Evolutionary conservation across 2,113 vertebrate genomes (phyloP).

Genomic region (Cyprinodon brontotheroides): DNA sequence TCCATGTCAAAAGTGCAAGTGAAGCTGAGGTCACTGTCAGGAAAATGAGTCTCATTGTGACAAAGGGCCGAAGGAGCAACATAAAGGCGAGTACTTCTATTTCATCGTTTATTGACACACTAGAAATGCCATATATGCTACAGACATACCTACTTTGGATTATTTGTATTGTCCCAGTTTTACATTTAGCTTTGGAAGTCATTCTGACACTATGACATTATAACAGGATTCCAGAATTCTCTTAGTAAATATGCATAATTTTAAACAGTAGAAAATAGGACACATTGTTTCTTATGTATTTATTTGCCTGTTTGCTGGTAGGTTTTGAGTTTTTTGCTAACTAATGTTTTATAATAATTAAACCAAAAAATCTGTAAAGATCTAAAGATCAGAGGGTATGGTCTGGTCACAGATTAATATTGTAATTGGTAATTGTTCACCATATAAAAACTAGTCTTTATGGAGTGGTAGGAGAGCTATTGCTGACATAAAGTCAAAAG

Average conservation of each 20-base stretch:
- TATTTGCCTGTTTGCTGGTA: too few species aligned
- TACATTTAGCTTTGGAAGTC: neutral
- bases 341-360: too few species aligned
- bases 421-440: too few species aligned
- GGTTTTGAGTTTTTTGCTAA: too few species aligned
- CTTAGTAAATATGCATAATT: neutral
- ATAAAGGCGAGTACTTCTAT: constrained; percentile 33
- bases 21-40: constrained; percentile 71
- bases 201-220: neutral
- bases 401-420: too few species aligned
- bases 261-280: neutral
- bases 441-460: too few species aligned
- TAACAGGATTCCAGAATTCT: neutral
- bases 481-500: too few species aligned
- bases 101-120: neutral
- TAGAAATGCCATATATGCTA: neutral
- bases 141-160: neutral
- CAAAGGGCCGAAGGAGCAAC: constrained; percentile 53
- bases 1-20: constrained; percentile 75
- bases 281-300: neutral
- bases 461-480: too few species aligned
- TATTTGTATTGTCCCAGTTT: neutral
- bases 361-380: too few species aligned
- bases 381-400: too few species aligned
- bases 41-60: constrained; percentile 65